phyloP scores from a whole-genome alignment of 2,797 vertebrate genomes.

The Acanthopagrus latus region DNA sequence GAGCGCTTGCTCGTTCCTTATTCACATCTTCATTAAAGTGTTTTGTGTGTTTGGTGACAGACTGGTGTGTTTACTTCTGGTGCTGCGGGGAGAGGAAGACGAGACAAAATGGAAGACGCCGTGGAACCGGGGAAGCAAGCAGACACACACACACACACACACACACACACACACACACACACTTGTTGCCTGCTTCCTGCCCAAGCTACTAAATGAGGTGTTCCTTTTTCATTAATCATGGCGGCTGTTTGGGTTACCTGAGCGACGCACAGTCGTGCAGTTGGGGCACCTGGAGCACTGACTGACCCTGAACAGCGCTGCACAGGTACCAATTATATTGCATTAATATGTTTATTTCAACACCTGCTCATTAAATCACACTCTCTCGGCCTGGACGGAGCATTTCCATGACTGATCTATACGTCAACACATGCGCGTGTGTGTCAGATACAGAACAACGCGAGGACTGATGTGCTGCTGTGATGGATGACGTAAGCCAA shows the following conservation, averaged over 20 bases:
- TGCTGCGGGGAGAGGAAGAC: conserved; percentile 42
- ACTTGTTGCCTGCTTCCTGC: conserved; percentile 47
- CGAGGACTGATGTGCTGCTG: conserved; percentile 46
- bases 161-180: conserved; percentile 14
- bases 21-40: conserved; percentile 3
- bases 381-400: conserved; percentile 16
- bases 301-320: conserved; percentile 71
- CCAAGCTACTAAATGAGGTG: conserved; percentile 69
- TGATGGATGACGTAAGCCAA: conserved; percentile 54
- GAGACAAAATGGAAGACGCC: conserved; percentile 49
- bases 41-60: conserved; percentile 24
- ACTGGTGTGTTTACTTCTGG: conserved; percentile 59
- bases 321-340: conserved; percentile 59
- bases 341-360: conserved; percentile 74
- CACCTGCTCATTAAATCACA: conserved; percentile 70
- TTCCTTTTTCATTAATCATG: conserved; percentile 78
- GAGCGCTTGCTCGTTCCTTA: not conserved
- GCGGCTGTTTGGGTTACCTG: conserved; percentile 68
- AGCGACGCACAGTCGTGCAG: conserved; percentile 40
- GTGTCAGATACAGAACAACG: conserved; percentile 34
- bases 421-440: conserved; percentile 30
- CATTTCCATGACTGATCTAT: conserved; percentile 42
- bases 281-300: conserved; percentile 29
- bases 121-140: conserved; percentile 20
- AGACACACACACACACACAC: conserved; percentile 3